Evolutionary conservation across 2,113 vertebrate species (phyloP), one percentile per base, ranked within the genome.

Genomic region (Chrysochloris asiatica): DNA sequence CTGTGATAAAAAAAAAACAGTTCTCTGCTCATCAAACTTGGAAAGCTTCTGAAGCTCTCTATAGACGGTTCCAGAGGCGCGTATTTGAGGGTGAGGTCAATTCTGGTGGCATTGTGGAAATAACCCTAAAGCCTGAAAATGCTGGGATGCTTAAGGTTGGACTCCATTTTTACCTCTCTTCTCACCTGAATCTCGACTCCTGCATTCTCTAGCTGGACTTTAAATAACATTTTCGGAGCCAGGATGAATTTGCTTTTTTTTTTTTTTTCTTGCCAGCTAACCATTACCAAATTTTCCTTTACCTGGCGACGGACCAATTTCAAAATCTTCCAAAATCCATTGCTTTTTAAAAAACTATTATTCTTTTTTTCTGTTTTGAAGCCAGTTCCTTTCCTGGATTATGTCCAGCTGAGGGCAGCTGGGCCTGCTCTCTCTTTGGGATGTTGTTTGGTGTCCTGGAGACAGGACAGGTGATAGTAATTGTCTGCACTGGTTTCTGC

Each of bases 221-320:
- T 99, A 81, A 99, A 99, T 5, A 99, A 98, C 24, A 99, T 99
- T 95, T 99, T 99, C 93, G 99, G 96, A 2, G 99, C 99, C 97
- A 99, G 96, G 94, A 99, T 99, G 88, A 99, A 99, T 97, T 98
- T 99, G 91, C 98, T 99, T 76, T 99, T 98, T 36, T 98, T 98
- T 89, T 99, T 99, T 79, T 22, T 56, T 12, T 16, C 99, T 97
- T 12, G 99, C 99, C 96, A 99, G 97, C 93, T 99, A 99, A n/a
- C 99, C 99, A 17, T 99, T 99, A 12, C 99, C 99, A 95, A 99
- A 99, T 95, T 99, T 99, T 24, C 99, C 99, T 96, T 99, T 99
- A 41, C 99, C 99, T 81, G 99, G 96, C 1, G 99, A 99, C 14
- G 98, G 98, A 26, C 99, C 99, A n/a, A 99, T 99, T 95, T 99